Evolutionary conservation across 2,888 invertebrate genomes (phyloP).

Genomic region (Habrosyne pyritoides): DNA sequence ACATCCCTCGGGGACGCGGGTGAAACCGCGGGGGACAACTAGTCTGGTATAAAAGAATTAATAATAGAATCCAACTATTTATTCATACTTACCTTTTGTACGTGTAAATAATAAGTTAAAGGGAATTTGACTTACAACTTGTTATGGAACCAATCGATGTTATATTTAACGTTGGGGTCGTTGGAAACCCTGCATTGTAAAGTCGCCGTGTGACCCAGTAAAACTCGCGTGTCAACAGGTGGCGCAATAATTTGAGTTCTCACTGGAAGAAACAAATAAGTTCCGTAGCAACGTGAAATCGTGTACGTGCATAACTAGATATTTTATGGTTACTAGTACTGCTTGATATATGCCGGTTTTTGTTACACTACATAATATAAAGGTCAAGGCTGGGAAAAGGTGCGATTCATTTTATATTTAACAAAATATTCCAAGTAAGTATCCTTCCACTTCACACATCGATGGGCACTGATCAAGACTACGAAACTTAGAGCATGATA

Average conservation of each 20-base stretch:
- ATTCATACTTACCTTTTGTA: no score
- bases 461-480: slow-evolving; percentile 15
- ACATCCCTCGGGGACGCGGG: no score
- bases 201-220: slow-evolving; percentile 96
- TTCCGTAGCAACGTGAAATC: not conserved
- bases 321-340: not conserved
- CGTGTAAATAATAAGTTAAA: slow-evolving; percentile 14
- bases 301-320: not conserved
- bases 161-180: slow-evolving; percentile 93
- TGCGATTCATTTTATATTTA: not conserved
- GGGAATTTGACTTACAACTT: slow-evolving; percentile 86
- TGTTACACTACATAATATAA: not conserved
- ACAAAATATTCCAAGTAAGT: not conserved
- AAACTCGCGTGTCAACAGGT: slow-evolving; percentile 95
- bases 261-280: slow-evolving; percentile 80
- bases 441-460: not conserved
- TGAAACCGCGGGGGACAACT: no score
- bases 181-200: slow-evolving; percentile 97
- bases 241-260: slow-evolving; percentile 97
- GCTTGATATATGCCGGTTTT: not conserved
- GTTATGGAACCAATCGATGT: slow-evolving; percentile 95
- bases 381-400: not conserved
- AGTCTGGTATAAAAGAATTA: no score
- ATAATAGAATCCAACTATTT: no score
- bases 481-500: not conserved